A percentile compares a stretch with the other conserved stretches of the same genome.
Evolutionary conservation across 1,140 invertebrate species (phyloP).

Genomic region (Proales similis): DNA sequence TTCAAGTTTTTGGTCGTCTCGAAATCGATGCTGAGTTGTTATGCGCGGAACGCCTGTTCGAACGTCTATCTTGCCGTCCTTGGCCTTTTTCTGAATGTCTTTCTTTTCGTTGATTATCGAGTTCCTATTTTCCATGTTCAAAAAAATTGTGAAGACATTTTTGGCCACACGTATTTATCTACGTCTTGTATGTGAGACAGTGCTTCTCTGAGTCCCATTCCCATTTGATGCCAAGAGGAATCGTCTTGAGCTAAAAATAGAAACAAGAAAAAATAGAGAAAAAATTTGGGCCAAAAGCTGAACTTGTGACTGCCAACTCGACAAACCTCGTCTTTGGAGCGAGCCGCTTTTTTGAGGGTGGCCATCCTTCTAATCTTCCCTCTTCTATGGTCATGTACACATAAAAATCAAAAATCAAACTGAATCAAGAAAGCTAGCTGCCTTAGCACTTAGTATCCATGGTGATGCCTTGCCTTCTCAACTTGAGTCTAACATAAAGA

Average conservation of each 20-base stretch:
- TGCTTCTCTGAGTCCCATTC: slow-evolving; percentile 32
- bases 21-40: slow-evolving; percentile 14
- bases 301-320: background rate
- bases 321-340: background rate
- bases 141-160: background rate
- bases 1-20: slow-evolving; percentile 13
- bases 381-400: too few relatives aligned
- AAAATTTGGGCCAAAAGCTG: background rate
- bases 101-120: slow-evolving; percentile 21
- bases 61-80: slow-evolving; percentile 25
- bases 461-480: too few relatives aligned
- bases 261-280: background rate
- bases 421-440: too few relatives aligned
- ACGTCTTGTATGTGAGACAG: background rate
- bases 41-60: slow-evolving; percentile 27
- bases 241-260: slow-evolving; percentile 2
- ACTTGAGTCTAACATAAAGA: too few relatives aligned
- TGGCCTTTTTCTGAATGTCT: slow-evolving; percentile 36
- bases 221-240: slow-evolving; percentile 34
- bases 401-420: too few relatives aligned
- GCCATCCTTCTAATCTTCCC: too few relatives aligned
- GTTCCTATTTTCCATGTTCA: background rate
- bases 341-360: background rate
- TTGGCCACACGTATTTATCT: background rate
- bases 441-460: too few relatives aligned